Evolutionary conservation across 2,888 invertebrate species (phyloP), one percentile per base, ranked within the genome.

Genomic region (Plutella xylostella): DNA sequence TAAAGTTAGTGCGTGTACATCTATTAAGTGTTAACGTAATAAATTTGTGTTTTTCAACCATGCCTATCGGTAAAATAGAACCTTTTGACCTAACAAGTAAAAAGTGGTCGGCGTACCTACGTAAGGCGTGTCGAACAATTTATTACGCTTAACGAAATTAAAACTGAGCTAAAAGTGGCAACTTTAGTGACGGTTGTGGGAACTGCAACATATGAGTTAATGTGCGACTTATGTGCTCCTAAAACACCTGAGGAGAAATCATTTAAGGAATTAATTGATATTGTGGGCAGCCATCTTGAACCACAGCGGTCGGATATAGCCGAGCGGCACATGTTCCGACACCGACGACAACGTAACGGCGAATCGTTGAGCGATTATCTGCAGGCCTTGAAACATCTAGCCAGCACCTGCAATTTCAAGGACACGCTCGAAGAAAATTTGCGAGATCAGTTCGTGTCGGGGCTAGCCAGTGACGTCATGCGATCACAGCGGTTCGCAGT

Each of bases 381-480:
- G 1, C 42, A 43, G 15, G 22, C 14, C 14, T 18, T 43, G 9
- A 43, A 35, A 21, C 34, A 22, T 15, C 25, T 45, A 17, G 46
- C 48, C 14, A 28, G 21, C 14, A 42, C 38, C 15, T 48, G 48
- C 25, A 45, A 43, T 20, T 47, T 45, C 15, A 25, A 30, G 12
- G 17, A 5, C 3, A 39, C 14, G 12, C 28, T 31, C 5, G 46
- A 46, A 43, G 14, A 20, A 11, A 42, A 31, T 25, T 31, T 41
- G 21, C 28, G 39, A n/a, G 46, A 46, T 19, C 46, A 46, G 30
- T 46, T 46, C 12, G 46, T 47, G 2, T 47, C 37, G 12, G 45
- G 47, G 2, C 15, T 45, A 15, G 22, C 1, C 14, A 43, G 25
- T 34, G 37, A 39, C 4, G 40, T 12, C 12, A 47, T 47, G 42